Conservation (phyloP, 92 coral and sea anemone species). For the Isaurus tuberculatus region DNA sequence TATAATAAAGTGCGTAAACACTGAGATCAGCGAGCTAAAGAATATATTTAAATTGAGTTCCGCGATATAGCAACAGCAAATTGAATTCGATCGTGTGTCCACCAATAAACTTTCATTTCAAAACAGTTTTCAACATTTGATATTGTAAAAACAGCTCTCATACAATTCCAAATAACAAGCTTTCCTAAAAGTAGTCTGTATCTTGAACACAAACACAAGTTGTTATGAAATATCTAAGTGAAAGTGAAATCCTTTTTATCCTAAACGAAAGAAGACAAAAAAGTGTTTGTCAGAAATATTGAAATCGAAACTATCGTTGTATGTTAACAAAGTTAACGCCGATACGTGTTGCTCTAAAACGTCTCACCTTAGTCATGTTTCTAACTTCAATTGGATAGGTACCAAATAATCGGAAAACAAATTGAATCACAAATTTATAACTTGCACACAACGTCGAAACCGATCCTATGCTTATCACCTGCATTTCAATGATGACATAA, state of each 20-base stretch:
- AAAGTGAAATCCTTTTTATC: background rate
- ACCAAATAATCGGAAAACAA: background rate
- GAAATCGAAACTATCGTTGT: no score
- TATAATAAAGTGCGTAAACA: background rate
- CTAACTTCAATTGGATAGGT: background rate
- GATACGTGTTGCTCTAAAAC: background rate
- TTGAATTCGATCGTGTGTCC: no score
- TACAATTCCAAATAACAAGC: background rate
- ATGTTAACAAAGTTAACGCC: background rate
- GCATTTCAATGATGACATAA: conserved; percentile 37
- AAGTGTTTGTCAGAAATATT: background rate
- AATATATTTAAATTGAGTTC: background rate
- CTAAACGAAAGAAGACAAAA: background rate
- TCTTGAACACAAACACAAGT: background rate
- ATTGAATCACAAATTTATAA: background rate
- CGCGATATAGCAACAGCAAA: background rate
- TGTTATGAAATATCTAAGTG: background rate
- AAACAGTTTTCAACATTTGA: no score
- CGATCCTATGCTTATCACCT: conserved; percentile 29
- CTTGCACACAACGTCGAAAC: conserved; percentile 11
- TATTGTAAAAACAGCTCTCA: background rate
- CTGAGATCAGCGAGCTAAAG: background rate
- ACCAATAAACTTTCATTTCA: no score
- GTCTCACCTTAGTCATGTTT: conserved; percentile 2
- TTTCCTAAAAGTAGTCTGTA: no score